Conservation (phyloP, 2,113 vertebrate species). For the Dicentrarchus labrax region DNA sequence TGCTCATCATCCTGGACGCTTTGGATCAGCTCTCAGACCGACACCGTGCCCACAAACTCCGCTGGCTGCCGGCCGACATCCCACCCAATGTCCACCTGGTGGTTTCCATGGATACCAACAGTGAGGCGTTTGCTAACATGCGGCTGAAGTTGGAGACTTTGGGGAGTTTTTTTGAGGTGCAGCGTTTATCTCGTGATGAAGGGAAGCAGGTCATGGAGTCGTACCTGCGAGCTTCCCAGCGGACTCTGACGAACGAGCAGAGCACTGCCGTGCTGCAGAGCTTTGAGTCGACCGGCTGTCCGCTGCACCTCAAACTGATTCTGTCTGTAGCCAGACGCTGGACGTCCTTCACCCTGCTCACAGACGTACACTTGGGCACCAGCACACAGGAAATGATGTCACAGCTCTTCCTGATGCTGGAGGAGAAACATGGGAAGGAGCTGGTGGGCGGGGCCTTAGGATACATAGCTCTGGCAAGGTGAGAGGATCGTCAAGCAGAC, state of each 20-base stretch:
- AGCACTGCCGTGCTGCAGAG: constrained; percentile 64
- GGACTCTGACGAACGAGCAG: constrained; percentile 76
- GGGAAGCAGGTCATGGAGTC: constrained; percentile 76
- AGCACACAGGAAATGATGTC: constrained; percentile 76
- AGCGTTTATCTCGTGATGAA: constrained; percentile 75
- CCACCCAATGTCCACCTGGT: constrained; percentile 85
- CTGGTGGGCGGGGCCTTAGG: constrained; percentile 83
- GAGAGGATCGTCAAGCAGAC: neutral
- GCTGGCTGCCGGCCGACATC: constrained; percentile 84
- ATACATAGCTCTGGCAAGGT: constrained; percentile 84
- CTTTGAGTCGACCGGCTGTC: constrained; percentile 78
- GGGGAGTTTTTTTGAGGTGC: constrained; percentile 77
- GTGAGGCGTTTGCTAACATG: constrained; percentile 63
- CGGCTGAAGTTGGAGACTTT: constrained; percentile 41
- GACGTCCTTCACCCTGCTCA: constrained; percentile 77
- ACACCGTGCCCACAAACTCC: constrained; percentile 57
- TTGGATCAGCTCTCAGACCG: constrained; percentile 81
- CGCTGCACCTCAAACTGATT: constrained; percentile 83
- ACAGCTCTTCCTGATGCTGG: constrained; percentile 81
- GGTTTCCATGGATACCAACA: constrained; percentile 78
- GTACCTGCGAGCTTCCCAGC: constrained; percentile 57
- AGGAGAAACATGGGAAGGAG: constrained; percentile 83
- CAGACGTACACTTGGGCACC: constrained; percentile 66
- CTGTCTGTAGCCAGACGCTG: constrained; percentile 83
- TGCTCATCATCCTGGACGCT: constrained; percentile 86